These are phyloP conservation scores for Meandrina meandrites DNA, from an alignment of 92 coral and sea anemone genomes.

Conservation along the genomic window DNA sequence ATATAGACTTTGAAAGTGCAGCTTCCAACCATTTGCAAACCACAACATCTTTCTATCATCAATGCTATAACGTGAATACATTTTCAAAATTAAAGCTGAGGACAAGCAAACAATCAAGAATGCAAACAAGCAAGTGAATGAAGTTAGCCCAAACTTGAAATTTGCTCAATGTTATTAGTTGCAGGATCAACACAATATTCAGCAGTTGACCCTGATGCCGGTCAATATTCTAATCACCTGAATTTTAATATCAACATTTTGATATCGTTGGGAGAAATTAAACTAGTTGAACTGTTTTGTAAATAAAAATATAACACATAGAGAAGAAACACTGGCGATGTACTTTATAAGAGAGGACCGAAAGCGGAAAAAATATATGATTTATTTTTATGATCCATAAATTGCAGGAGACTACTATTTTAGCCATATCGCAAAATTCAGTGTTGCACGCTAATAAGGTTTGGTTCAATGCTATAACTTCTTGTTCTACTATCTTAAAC, in stretches of 20 bases:
- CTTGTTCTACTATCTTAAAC: background rate
- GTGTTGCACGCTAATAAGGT: background rate
- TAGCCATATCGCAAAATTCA: background rate
- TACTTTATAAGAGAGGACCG: background rate
- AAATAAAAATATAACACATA: too few species aligned
- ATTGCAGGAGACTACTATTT: background rate
- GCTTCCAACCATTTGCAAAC: constrained; percentile 51
- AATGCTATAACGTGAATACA: background rate
- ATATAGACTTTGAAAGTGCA: constrained; percentile 38
- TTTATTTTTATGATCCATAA: too few species aligned
- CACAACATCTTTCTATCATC: constrained; percentile 26
- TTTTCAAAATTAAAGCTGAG: background rate
- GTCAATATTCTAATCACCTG: too few species aligned
- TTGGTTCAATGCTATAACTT: background rate
- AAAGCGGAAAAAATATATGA: background rate
- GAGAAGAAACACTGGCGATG: background rate
- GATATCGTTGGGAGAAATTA: too few species aligned
- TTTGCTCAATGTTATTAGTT: too few species aligned
- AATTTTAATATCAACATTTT: too few species aligned
- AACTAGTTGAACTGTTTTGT: background rate
- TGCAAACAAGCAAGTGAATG: background rate
- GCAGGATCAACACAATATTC: too few species aligned
- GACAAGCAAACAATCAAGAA: background rate
- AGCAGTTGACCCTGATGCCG: too few species aligned
- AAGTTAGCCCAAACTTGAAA: background rate